phyloP scores from a whole-genome alignment of 2,797 vertebrate genomes.

The Platalea minor region DNA sequence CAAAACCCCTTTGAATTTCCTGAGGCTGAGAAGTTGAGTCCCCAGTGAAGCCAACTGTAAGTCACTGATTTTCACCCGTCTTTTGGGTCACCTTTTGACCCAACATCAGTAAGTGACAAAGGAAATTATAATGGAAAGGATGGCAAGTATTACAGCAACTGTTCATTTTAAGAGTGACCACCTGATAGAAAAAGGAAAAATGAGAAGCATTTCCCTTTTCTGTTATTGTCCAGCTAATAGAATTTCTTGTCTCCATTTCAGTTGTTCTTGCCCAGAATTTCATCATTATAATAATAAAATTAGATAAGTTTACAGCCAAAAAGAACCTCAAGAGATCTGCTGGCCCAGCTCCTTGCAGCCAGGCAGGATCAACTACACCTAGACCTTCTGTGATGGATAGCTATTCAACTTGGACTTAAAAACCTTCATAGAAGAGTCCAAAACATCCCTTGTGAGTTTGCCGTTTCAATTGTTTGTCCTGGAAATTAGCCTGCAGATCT shows the following conservation, averaged over 20 bases:
- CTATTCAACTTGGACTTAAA: neutral
- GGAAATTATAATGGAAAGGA: neutral
- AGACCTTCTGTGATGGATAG: neutral
- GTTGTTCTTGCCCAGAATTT: neutral
- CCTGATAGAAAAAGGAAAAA: conserved; percentile 6
- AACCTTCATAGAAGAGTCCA: neutral
- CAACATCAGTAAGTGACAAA: neutral
- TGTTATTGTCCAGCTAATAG: neutral
- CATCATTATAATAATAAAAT: neutral
- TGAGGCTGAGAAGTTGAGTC: neutral
- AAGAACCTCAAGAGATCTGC: neutral
- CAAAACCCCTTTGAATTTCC: neutral
- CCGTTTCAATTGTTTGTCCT: neutral
- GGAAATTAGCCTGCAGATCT: neutral
- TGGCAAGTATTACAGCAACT: neutral
- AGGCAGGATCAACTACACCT: neutral
- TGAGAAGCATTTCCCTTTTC: neutral
- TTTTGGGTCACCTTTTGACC: neutral
- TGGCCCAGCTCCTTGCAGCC: neutral
- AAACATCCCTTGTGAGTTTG: neutral
- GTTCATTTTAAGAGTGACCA: neutral
- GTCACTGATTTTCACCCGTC: neutral
- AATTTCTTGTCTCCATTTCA: conserved; percentile 12
- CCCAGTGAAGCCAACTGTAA: neutral
- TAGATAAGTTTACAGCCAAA: neutral